Conservation (phyloP, 2,797 vertebrate species). For the Sebastes iracundus region DNA sequence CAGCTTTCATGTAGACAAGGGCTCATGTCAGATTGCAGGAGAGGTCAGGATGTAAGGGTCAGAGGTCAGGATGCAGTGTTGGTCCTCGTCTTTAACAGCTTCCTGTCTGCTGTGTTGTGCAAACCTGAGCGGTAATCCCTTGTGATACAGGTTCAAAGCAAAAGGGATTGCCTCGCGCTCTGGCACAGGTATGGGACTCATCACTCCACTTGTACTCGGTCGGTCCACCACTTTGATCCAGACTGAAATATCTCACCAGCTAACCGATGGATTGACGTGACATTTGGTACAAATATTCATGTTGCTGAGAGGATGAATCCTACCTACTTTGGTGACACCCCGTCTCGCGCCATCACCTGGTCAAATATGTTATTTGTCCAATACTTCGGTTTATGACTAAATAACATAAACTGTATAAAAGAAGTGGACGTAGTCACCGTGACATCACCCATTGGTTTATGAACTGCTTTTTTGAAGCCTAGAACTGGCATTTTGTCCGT, state of each 20-base stretch:
- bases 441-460: no score
- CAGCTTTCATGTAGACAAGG: constrained; percentile 78
- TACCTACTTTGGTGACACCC: not conserved
- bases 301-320: not conserved
- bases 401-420: not conserved
- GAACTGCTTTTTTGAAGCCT: no score
- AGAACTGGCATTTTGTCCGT: no score
- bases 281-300: not conserved
- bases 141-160: constrained; percentile 71
- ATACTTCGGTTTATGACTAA: not conserved
- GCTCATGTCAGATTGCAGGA: constrained; percentile 71
- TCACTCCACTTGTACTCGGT: constrained; percentile 12
- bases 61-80: constrained; percentile 69
- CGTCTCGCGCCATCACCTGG: no score
- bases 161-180: constrained; percentile 30
- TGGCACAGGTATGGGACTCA: constrained; percentile 38
- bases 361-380: no score
- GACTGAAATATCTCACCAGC: not conserved
- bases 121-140: constrained; percentile 68
- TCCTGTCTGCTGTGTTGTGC: constrained; percentile 72
- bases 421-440: no score
- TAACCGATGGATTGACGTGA: not conserved
- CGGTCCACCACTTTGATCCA: not conserved
- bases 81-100: constrained; percentile 76
- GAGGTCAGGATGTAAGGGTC: constrained; percentile 75